Evolutionary conservation across 1,140 invertebrate species (phyloP), one percentile per base, ranked within the genome.

Genomic region (Centruroides sculpturatus): DNA sequence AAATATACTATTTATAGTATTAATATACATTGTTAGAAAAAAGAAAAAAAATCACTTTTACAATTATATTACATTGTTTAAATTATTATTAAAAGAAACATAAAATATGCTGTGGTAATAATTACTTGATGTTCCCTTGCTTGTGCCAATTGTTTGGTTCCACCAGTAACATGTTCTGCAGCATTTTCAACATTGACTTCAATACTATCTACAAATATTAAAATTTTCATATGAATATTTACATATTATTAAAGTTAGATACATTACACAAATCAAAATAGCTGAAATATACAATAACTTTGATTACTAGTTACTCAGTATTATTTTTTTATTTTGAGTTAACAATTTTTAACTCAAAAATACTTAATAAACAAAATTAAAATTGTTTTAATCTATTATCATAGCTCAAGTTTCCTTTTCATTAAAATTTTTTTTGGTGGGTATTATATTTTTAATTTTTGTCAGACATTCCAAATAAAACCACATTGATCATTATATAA

Each of bases 111-210:
- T n/a, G 49, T 34, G 49, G 34, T 12, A 23, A 36, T 6, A 36
- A 23, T 53, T 71, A 82, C 78, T 73, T 92, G 87, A 72, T 91
- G 92, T 48, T 81, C 82, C 61, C 82, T 81, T 23, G 93, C 92
- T 75, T 87, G 82, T 62, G 81, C 76, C 35, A 98, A 75, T 70
- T 97, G 85, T 58, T 83, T 79, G 3, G 82, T 81, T 10, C 86
- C 94, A 70, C 87, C 81, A 59, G 83, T 81, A 0, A 98, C 92
- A 69, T 87, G 85, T 56, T 90, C 82, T 62, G 85, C 81, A n/a
- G 94, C 85, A 69, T 81, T 81, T 74, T 98, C 94, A 50, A 98
- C 89, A 70, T 86, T 91, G 2, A 92, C 89, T 78, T 99, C 95
- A 71, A 99, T 99, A 47, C 89, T 95, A 72, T 98, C 93, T 77